Base-by-base conservation (phyloP, 1,140 invertebrate genomes). In the Cydia pomonella region DNA sequence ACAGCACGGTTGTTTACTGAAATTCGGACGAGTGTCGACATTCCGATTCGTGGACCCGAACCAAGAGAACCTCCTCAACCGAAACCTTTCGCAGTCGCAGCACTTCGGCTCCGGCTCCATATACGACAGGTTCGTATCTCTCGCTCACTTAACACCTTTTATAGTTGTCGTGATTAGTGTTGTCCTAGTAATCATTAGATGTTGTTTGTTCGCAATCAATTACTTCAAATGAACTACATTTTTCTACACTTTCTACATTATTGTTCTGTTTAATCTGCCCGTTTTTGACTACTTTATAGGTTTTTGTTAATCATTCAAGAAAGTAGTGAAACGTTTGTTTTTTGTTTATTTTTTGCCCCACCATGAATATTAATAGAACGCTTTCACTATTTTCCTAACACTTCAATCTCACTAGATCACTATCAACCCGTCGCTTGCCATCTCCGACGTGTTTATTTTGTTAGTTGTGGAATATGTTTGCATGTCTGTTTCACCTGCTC, bases 21-120 rank as follows among this genome's bases (percentile, higher is more conserved):
- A 97, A 93, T 98, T 98, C 94, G 97, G 98, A 79, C 94, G 98
- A 85, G 96, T 97, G 80, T 97, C 98, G 85, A 97, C 97, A 25
- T 99, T 98, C 93, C 95, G 97, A 81, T 99, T 99, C 93, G 94
- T 98, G 78, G 98, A 99, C 93, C 97, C 98, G 5, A 95, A 95
- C 69, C 96, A 97, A 76, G 98, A 98, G 88, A 97, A 97, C 84
- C 95, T 97, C 79, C 95, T 96, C 73, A 94, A 94, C 83, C 88
- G 94, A 80, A 94, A 94, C 77, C 86, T 95, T 63, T 93, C 94
- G 12, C 94, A 95, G 80, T 94, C 95, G 59, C 95, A 95, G 77
- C 92, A 96, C 82, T 95, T 96, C 80, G 96, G 96, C 83, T 96
- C 96, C 63, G 94, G 94, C 21, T 97, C 96, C 80, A 94, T 96